Base-by-base conservation (phyloP, 2,888 invertebrate species). In the Saturnia pavonia region DNA sequence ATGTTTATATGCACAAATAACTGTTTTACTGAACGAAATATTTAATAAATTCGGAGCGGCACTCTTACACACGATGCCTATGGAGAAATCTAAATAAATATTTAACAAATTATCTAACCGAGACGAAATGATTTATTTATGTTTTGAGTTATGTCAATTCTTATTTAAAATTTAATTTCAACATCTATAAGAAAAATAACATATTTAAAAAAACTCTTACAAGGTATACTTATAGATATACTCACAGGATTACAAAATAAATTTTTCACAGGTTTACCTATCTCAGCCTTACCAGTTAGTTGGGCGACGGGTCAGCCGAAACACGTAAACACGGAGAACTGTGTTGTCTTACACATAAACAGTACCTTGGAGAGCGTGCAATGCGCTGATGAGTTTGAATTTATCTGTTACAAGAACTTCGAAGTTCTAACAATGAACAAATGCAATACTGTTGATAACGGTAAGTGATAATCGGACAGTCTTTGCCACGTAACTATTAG, bases 301-400 rank as follows among this genome's bases (percentile, higher is more conserved):
- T 85, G 83, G 85, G 77, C 77, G 0, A 57, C 69, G 7, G 77
- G 75, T 12, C 83, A 85, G 60, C 85, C 84, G 0, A 78, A 82
- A 67, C 82, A 84, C 69, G 75, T 73, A 43, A 71, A 79, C 0
- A 76, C 81, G 57, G 83, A 83, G 65, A 74, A 71, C 27, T 83
- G 82, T 43, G 70, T 83, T 7, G 70, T 76, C 1, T 69, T 80
- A 69, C 71, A 76, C 0, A 74, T 71, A 0, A 72, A 75, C n/a
- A 80, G 80, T 0, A 75, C 71, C 8, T 67, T 81, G 42, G 80
- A 77, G 0, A 82, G 82, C 60, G 77, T 75, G 0, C 74, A 73
- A 25, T 82, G 82, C 27, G 48, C 63, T 0, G 75, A 78, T 11
- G 70, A 76, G 0, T 77, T 73, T 67, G 78, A 82, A 0, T 83